These are phyloP conservation scores for Brevipalpus yothersi DNA, from an alignment of 1,140 invertebrate genomes.

Conservation along the genomic window DNA sequence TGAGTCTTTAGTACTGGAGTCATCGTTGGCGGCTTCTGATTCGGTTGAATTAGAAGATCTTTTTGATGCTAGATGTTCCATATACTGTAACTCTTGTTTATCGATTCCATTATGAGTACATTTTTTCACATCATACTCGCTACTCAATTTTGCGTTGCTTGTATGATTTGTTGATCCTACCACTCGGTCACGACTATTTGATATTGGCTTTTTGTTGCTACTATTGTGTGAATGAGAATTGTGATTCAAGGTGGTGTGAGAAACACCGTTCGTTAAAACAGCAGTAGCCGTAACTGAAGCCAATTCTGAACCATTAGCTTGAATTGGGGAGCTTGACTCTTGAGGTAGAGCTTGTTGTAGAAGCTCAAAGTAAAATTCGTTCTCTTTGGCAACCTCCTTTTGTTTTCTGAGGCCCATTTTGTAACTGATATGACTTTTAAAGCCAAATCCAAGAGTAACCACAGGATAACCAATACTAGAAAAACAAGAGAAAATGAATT, in stretches of 20 bases:
- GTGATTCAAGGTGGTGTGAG: neutral
- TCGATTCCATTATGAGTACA: conserved; percentile 9
- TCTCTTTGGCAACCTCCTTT: conserved; percentile 75
- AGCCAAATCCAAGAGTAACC: conserved; percentile 83
- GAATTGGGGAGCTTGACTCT: conserved; percentile 10
- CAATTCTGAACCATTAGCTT: neutral
- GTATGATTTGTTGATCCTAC: neutral
- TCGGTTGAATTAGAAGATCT: conserved; percentile 23
- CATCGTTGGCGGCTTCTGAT: conserved; percentile 19
- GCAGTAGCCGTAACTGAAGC: neutral
- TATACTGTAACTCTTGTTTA: conserved; percentile 15
- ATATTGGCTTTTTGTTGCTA: conserved; percentile 1
- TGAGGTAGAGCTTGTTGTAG: conserved; percentile 63
- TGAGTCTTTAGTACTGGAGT: conserved; percentile 21
- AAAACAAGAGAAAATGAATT: conserved; percentile 15
- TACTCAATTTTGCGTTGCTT: neutral
- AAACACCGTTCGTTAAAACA: neutral
- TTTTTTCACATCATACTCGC: conserved; percentile 9
- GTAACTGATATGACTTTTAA: conserved; percentile 81
- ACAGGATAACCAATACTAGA: conserved; percentile 85
- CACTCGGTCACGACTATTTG: neutral
- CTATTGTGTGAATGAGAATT: conserved; percentile 2
- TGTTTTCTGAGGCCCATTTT: conserved; percentile 67
- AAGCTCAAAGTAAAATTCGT: conserved; percentile 81
- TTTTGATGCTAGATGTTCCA: conserved; percentile 12